Evolutionary conservation across 2,797 vertebrate genomes (phyloP), one percentile per base, ranked within the genome.

Genomic region (Pterois miles): DNA sequence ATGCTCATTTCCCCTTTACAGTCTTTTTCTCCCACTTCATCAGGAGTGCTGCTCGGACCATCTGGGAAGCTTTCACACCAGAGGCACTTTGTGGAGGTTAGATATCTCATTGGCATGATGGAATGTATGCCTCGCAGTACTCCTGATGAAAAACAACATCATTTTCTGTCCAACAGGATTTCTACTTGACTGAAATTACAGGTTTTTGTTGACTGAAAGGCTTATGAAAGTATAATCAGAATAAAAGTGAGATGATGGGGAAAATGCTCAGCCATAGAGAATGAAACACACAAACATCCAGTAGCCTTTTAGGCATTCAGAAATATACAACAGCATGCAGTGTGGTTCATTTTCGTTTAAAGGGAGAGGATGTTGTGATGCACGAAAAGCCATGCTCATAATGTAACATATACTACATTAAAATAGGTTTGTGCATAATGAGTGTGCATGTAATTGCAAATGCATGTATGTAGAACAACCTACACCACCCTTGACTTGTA

Each of bases 31-130:
- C 43, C 64, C 78, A 53, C 78, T 81, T 75, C 76, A 76, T 70
- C 71, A 60, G 81, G 16, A 52, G 76, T 62, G 78, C 53, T 54
- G 73, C 74, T 62, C 25, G 46, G 73, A 84, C 79, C 76, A 88
- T 88, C 63, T 74, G 80, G 77, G 72, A 78, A 67, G 73, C 88
- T 80, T 83, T 83, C 69, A 82, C 64, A 80, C 78, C 80, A 80
- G 40, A 71, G 67, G 65, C 71, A 82, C 72, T 86, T 85, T 87
- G 78, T 73, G 68, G 68, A 78, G 75, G 70, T 82, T 62, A 63
- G 65, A 84, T 68, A 66, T 79, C 82, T 86, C 79, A 62, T 66
- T 84, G 75, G 82, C 69, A 80, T 78, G 62, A 80, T 78, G 62
- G 65, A 65, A 82, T 74, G 46, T 46, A 63, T 67, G 67, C 54